Base-by-base conservation (phyloP, 2,888 invertebrate species). In the Chloroclystis v-ata region DNA sequence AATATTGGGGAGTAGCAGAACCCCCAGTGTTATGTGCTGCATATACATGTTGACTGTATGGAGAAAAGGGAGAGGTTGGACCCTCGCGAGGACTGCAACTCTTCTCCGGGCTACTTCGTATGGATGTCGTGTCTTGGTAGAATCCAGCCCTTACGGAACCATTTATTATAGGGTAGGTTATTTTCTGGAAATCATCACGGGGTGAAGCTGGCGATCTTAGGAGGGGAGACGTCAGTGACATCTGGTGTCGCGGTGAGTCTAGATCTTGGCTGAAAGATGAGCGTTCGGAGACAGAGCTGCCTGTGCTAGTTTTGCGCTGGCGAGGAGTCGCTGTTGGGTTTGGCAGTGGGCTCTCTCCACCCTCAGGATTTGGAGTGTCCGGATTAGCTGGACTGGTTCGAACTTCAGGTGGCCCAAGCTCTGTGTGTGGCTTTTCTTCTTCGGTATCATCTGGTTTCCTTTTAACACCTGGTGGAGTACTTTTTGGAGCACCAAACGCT, bases 401-500 rank as follows among this genome's bases (percentile, higher is more conserved):
- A 46, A 59, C 57, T 33, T 76, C 71, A 56, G 57, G 62, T 56
- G 65, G 59, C 35, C 56, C 47, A 74, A 72, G 61, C 71, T 90
- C 70, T 10, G 56, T 13, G 8, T 12, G 64, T 60, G 47, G 49
- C 55, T 72, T 87, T 59, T 89, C 90, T 7, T 84, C 84, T 1
- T 89, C 87, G 14, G 77, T 68, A 14, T 89, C 88, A 9, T 92
- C 91, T 1, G 80, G 68, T 71, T 92, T 94, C 70, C 93, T 94
- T 37, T 89, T 89, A 11, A 72, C 28, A 16, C 28, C 82, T 1
- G 94, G 37, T 8, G 78, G 64, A 1, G 90, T 85, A 51, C 88
- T 90, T 78, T 95, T 95, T 0, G 96, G 96, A 0, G 94, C 94
- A 7, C 96, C 96, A 71, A 97, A 96, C 0, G 96, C 96, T 78